These are phyloP conservation scores for Rhipidura dahli DNA, from an alignment of 2,113 vertebrate species.

Conservation along the genomic window DNA sequence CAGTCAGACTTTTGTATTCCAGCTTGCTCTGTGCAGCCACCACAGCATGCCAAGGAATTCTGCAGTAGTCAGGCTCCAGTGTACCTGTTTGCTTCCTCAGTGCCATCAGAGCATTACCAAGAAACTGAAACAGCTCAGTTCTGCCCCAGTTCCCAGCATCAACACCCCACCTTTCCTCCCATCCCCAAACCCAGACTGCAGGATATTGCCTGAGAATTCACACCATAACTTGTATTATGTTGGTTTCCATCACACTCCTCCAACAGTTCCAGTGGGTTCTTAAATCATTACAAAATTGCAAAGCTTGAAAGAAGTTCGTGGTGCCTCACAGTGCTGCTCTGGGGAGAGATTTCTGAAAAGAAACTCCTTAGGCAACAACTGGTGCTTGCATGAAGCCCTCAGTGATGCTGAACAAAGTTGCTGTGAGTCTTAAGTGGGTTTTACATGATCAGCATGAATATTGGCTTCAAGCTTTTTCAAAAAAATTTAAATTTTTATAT, in stretches of 20 bases:
- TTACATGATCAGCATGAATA: not conserved
- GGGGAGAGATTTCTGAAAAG: fast-evolving
- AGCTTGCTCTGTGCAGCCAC: fast-evolving
- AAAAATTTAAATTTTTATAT: not conserved
- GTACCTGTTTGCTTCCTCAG: fast-evolving
- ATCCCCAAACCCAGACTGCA: not conserved
- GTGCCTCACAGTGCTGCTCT: not conserved
- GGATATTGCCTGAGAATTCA: not conserved
- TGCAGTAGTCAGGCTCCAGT: fast-evolving
- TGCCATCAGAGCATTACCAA: not conserved
- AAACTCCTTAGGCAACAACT: not conserved
- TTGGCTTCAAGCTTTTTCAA: not conserved
- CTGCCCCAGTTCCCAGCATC: not conserved
- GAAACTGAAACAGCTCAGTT: not conserved
- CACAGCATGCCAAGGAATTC: fast-evolving
- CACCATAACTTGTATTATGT: fast-evolving
- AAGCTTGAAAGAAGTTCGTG: fast-evolving
- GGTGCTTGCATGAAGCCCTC: fast-evolving
- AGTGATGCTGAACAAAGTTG: not conserved
- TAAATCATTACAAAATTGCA: not conserved
- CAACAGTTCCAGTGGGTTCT: not conserved
- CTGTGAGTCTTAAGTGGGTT: not conserved
- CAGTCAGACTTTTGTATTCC: not conserved
- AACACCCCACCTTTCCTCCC: not conserved
- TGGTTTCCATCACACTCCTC: not conserved